Conservation (phyloP, 2,113 vertebrate genomes). For the Drymodes brunneopygia region DNA sequence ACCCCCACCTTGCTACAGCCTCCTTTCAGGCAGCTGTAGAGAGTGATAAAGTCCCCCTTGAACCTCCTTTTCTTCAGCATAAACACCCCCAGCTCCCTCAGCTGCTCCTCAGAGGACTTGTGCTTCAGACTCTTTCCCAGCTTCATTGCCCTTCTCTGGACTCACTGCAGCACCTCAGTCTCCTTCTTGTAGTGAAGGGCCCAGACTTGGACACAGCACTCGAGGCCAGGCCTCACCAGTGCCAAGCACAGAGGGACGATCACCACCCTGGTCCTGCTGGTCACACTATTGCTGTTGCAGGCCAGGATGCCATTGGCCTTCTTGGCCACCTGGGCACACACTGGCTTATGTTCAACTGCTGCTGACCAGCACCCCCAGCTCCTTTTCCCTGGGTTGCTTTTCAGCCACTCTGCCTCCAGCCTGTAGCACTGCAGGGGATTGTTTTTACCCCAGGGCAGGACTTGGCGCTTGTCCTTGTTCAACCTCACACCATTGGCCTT, state of each 20-base stretch:
- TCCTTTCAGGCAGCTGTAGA: neutral
- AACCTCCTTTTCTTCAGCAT: neutral
- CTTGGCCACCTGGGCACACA: neutral
- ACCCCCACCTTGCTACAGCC: neutral
- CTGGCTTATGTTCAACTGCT: neutral
- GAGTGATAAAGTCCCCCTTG: accelerated
- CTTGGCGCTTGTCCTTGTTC: neutral
- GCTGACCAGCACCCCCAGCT: accelerated
- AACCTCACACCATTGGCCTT: neutral
- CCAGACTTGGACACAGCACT: neutral
- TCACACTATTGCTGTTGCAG: neutral
- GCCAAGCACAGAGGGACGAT: neutral
- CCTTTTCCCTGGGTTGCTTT: neutral
- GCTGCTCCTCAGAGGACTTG: accelerated
- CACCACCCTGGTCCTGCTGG: neutral
- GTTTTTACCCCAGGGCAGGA: neutral
- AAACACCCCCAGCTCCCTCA: neutral
- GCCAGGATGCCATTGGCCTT: neutral
- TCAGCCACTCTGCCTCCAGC: neutral
- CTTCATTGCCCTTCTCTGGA: neutral
- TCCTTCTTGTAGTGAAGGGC: neutral
- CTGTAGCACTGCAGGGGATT: neutral
- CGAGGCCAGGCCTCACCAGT: accelerated
- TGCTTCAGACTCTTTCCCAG: neutral
- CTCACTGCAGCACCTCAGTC: accelerated